phyloP scores from a whole-genome alignment of 2,888 invertebrate genomes.

The Mantis religiosa region DNA sequence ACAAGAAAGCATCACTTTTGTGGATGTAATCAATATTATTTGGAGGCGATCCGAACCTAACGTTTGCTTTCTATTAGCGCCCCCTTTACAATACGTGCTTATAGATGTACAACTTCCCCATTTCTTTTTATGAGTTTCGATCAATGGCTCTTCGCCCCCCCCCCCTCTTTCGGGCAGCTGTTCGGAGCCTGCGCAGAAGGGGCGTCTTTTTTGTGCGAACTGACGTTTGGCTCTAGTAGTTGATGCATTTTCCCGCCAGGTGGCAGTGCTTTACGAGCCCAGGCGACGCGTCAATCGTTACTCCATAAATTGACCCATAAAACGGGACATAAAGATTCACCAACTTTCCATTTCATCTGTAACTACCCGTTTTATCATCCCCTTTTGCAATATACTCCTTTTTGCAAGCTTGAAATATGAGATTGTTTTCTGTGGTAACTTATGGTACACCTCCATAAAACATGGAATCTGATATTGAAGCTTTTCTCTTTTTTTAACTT shows the following conservation, averaged over 20 bases:
- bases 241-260: slow-evolving; percentile 35
- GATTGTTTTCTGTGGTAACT: background rate
- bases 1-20: background rate
- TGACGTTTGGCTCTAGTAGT: slow-evolving; percentile 24
- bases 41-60: background rate
- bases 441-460: background rate
- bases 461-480: background rate
- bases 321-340: background rate
- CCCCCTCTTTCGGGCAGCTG: background rate
- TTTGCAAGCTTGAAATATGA: background rate
- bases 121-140: slow-evolving; percentile 13
- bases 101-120: background rate
- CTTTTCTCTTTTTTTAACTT: background rate
- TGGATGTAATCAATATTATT: background rate
- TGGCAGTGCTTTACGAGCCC: slow-evolving; percentile 33
- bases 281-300: slow-evolving; percentile 9
- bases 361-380: background rate
- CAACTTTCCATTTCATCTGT: background rate
- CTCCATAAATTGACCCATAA: slow-evolving; percentile 9
- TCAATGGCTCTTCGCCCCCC: slow-evolving; percentile 6
- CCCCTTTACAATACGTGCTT: background rate
- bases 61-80: background rate
- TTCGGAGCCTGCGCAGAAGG: background rate
- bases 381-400: background rate
- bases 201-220: background rate